phyloP scores from a whole-genome alignment of 1,140 invertebrate genomes.

The Apis dorsata region DNA sequence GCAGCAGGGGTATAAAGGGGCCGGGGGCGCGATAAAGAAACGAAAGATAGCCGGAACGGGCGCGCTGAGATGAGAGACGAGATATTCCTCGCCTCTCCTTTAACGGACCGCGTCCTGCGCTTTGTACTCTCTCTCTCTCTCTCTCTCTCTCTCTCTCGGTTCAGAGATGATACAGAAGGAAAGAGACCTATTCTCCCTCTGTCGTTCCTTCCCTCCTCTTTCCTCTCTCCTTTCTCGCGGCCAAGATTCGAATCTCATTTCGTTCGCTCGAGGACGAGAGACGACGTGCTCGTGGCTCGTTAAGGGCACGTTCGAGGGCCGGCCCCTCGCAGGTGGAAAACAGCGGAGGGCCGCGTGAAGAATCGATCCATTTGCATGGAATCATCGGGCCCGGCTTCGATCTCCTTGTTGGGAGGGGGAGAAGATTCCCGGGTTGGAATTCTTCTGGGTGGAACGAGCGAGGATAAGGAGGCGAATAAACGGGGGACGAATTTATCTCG shows the following conservation, averaged over 20 bases:
- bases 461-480: neutral
- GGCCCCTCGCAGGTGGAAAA: neutral
- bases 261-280: conserved; percentile 16
- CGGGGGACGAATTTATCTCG: neutral
- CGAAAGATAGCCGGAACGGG: conserved; percentile 50
- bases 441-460: neutral
- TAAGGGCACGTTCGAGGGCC: conserved; percentile 13
- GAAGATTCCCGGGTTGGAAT: neutral
- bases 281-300: conserved; percentile 50
- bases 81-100: conserved; percentile 64
- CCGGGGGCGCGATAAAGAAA: conserved; percentile 35
- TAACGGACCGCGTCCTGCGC: conserved; percentile 56
- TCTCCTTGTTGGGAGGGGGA: too few relatives aligned
- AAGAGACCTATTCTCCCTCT: conserved; percentile 53
- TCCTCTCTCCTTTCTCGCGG: conserved; percentile 10
- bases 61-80: conserved; percentile 65
- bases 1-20: neutral
- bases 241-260: conserved; percentile 63
- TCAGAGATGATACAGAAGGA: conserved; percentile 32
- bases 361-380: conserved; percentile 35
- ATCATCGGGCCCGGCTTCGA: neutral
- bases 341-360: neutral
- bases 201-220: conserved; percentile 22
- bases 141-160: conserved; percentile 44
- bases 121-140: conserved; percentile 62